Evolutionary conservation across 1,140 invertebrate species (phyloP), one percentile per base, ranked within the genome.

Genomic region (Prorops nasuta): DNA sequence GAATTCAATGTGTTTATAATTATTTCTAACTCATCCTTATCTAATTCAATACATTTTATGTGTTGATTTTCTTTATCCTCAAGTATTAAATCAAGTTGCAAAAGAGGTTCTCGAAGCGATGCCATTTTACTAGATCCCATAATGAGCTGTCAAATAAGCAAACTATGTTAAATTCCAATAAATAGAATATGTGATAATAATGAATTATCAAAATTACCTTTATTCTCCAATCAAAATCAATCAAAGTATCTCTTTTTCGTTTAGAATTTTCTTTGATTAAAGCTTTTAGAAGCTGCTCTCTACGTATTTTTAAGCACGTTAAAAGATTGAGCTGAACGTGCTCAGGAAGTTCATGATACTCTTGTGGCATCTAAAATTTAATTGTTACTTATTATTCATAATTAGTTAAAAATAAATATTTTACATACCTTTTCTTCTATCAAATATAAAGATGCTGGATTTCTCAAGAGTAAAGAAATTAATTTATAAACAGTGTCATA

Each of bases 71-170:
- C 43, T 14, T 63, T 62, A 3, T 65, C 56, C 50, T 68, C 60
- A 0, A 70, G 24, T 3, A 51, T 54, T 10, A 76, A 50, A 53
- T 75, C 66, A 21, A 76, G 20, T 38, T 76, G 71, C 10, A 76
- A 43, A 22, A 76, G 54, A 15, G 65, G 63, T 55, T 75, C 72
- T 49, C 63, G 55, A 2, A 73, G 51, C 0, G 71, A 63, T 15
- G 72, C 62, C 35, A 71, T 52, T 50, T 69, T 68, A 54, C 72
- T 76, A 0, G 72, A 74, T 14, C 72, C 74, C 68, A 76, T 74
- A n/a, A 74, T 44, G 28, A 71, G 57, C 73, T 76, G 10, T 12
- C 58, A 61, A 41, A 21, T 50, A 47, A 44, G 20, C 3, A 50
- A 34, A 31, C 10, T 24, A 16, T 19, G 22, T 14, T 36, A 15